Evolutionary conservation across 2,888 invertebrate species (phyloP).

Genomic region (Chrysomela aeneicollis): DNA sequence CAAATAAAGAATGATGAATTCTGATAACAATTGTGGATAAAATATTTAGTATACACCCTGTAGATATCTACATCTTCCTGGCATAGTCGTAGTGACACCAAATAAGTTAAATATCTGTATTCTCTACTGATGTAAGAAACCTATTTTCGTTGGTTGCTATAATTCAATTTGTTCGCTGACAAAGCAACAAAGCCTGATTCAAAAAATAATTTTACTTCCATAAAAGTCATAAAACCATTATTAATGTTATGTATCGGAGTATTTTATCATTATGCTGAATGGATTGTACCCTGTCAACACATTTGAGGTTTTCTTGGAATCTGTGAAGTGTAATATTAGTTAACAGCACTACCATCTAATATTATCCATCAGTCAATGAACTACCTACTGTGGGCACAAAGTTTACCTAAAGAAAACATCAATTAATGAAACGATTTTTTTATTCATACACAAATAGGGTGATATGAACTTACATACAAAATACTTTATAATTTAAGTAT

Average conservation of each 20-base stretch:
- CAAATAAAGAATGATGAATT: too few relatives aligned
- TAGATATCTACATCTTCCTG: too few relatives aligned
- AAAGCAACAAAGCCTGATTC: not conserved
- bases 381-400: not conserved
- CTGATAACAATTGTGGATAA: too few relatives aligned
- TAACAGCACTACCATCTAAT: constrained; percentile 1
- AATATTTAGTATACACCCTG: too few relatives aligned
- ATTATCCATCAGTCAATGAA: constrained; percentile 14
- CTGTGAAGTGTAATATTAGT: constrained; percentile 8
- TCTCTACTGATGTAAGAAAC: too few relatives aligned
- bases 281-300: not conserved
- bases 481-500: constrained; percentile 43
- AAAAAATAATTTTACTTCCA: constrained; percentile 23
- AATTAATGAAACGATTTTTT: constrained; percentile 44
- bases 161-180: not conserved
- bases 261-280: not conserved
- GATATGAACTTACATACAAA: constrained; percentile 47
- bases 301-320: constrained; percentile 7
- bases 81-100: too few relatives aligned
- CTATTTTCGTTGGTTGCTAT: too few relatives aligned
- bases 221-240: constrained; percentile 11
- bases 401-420: not conserved
- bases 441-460: constrained; percentile 48
- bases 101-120: too few relatives aligned
- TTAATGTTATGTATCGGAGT: not conserved